Percentiles rank a stretch among this genome's conserved stretches.
These are phyloP conservation scores for Neogobius melanostomus DNA, from an alignment of 2,113 vertebrate genomes.

Conservation along the genomic window DNA sequence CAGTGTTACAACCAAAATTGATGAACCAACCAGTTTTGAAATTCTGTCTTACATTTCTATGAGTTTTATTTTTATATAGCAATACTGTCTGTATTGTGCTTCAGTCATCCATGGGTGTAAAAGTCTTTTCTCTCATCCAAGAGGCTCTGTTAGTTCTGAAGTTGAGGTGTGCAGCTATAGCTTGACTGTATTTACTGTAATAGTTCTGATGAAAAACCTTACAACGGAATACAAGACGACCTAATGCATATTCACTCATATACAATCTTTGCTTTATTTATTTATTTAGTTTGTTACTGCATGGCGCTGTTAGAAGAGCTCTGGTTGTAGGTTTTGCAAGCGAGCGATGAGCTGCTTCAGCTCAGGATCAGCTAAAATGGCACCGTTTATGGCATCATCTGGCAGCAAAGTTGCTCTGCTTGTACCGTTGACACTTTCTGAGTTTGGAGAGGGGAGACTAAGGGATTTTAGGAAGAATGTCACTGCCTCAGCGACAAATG, in stretches of 20 bases:
- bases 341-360: not conserved
- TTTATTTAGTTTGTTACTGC: not conserved
- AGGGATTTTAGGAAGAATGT: not conserved
- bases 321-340: not conserved
- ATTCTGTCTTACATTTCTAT: too few relatives aligned
- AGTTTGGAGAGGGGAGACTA: not conserved
- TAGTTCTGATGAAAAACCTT: too few relatives aligned
- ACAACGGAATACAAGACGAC: not conserved
- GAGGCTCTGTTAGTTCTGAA: too few relatives aligned
- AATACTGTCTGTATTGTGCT: too few relatives aligned
- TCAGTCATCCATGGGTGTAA: too few relatives aligned
- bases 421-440: not conserved
- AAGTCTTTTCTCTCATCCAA: too few relatives aligned
- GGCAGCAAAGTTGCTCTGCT: not conserved
- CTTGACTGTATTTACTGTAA: too few relatives aligned
- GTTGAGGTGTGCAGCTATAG: too few relatives aligned
- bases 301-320: not conserved
- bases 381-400: not conserved
- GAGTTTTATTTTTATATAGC: too few relatives aligned
- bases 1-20: too few relatives aligned
- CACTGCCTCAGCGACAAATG: not conserved
- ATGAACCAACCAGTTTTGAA: too few relatives aligned
- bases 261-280: not conserved
- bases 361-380: not conserved
- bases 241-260: not conserved